Evolutionary conservation across 2,888 invertebrate species (phyloP).

Genomic region (Ophonus ardosiacus): DNA sequence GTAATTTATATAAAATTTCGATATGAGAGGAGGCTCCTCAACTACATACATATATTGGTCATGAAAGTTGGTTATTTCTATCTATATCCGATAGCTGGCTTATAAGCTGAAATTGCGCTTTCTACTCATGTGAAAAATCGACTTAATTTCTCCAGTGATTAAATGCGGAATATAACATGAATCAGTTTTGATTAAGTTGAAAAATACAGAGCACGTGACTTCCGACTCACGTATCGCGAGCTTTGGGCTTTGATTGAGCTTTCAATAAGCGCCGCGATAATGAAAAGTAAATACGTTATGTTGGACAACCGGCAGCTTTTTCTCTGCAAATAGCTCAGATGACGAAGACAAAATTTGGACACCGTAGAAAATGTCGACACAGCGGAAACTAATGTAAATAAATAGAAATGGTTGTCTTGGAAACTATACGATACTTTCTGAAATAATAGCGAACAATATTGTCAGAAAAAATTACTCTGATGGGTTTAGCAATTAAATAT

Average conservation of each 20-base stretch:
- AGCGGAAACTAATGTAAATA: neutral
- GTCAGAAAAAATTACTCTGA: too few species aligned
- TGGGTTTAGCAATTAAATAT: too few species aligned
- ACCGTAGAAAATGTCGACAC: neutral
- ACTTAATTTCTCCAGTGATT: slow-evolving; percentile 42
- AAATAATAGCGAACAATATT: neutral
- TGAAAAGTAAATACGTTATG: slow-evolving; percentile 33
- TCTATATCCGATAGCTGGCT: neutral
- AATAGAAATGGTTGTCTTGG: neutral
- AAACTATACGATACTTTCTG: neutral
- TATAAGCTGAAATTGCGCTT: neutral
- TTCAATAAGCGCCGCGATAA: slow-evolving; percentile 24
- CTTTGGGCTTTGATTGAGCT: slow-evolving; percentile 5
- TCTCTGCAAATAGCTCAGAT: neutral
- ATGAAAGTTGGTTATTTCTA: neutral
- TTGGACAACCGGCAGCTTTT: neutral
- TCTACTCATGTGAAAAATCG: slow-evolving; percentile 24
- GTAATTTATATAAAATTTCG: too few species aligned
- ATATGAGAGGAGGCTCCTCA: too few species aligned
- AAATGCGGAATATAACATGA: slow-evolving; percentile 32
- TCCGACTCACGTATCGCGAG: slow-evolving; percentile 18
- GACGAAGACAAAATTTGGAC: neutral
- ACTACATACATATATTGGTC: neutral
- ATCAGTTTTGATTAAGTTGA: slow-evolving; percentile 22
- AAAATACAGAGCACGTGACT: slow-evolving; percentile 26